Evolutionary conservation across 1,140 invertebrate genomes (phyloP), one percentile per base, ranked within the genome.

Genomic region (Drosophila ananassae): DNA sequence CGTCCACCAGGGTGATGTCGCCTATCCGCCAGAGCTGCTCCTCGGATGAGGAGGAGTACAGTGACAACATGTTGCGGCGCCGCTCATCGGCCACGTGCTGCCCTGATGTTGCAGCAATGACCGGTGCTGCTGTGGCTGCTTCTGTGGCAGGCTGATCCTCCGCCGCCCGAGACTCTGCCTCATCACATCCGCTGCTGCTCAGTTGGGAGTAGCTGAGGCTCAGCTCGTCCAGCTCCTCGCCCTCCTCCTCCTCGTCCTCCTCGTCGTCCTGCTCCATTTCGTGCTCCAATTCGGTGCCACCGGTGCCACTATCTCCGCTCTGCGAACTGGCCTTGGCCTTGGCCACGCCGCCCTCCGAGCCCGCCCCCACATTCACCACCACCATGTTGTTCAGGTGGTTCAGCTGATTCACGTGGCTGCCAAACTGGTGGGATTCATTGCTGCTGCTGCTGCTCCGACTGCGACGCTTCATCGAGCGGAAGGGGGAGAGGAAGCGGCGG

Each of bases 371-470:
- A 37, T 81, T 85, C 8, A 89, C 75, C 24, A 79, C 68, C 13
- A 81, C 72, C 48, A 82, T 12, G 3, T 67, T 48, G 63, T 51
- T 64, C 2, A 67, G 56, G 46, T 59, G 51, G 28, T 46, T 58
- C 46, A 58, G 41, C 24, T 58, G 73, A 9, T 67, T 78, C 17
- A 79, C 51, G 47, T 89, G 59, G 34, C 39, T 71, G 58, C 67
- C 73, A 25, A 84, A 73, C 61, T 63, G 58, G n/a, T 87, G 90
- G 2, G 84, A 90, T 10, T 91, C 89, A 47, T 78, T 89, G 71
- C 90, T 91, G 79, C 89, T 91, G 74, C 84, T 91, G 71, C 90
- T 91, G 82, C 90, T 91, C 41, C 90, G 89, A 73, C 90, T 91
- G 77, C 90, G 90, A 6, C 90, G 79, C 64, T 90, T 90, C 56